phyloP scores from a whole-genome alignment of 2,797 vertebrate species.

The Erithacus rubecula region DNA sequence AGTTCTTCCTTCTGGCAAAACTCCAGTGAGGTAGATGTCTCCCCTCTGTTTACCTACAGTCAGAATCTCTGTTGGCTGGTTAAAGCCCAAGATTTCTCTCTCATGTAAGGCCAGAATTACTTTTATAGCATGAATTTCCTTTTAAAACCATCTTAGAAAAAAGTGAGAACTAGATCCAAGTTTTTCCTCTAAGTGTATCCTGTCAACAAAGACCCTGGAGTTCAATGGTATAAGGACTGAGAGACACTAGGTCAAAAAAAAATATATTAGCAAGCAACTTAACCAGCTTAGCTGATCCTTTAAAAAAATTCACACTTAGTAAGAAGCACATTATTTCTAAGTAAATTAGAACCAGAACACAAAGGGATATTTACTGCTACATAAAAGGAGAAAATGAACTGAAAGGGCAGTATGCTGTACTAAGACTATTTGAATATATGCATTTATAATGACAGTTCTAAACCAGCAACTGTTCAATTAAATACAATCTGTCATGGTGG shows the following conservation, averaged over 20 bases:
- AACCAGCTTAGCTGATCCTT: neutral
- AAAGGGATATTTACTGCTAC: constrained; percentile 53
- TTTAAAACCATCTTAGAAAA: neutral
- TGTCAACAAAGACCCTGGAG: neutral
- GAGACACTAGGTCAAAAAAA: neutral
- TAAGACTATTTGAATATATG: constrained; percentile 55
- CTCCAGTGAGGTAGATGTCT: neutral
- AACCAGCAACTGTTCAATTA: constrained; percentile 73
- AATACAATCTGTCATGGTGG: constrained; percentile 69
- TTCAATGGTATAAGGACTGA: neutral
- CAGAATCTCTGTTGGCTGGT: neutral
- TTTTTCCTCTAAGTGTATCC: neutral
- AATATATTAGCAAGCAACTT: neutral
- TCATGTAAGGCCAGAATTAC: neutral
- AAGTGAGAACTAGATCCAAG: neutral
- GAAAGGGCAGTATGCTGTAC: constrained; percentile 28
- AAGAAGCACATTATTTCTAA: constrained; percentile 38
- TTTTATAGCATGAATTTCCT: neutral
- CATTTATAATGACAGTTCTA: constrained; percentile 65
- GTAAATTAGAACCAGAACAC: constrained; percentile 54
- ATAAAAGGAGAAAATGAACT: constrained; percentile 36
- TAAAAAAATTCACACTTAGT: neutral
- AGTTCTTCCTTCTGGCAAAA: neutral
- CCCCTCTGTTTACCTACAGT: neutral
- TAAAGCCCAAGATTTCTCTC: neutral